Base-by-base conservation (phyloP, 2,797 vertebrate genomes). In the Chaetodon trifasciatus region DNA sequence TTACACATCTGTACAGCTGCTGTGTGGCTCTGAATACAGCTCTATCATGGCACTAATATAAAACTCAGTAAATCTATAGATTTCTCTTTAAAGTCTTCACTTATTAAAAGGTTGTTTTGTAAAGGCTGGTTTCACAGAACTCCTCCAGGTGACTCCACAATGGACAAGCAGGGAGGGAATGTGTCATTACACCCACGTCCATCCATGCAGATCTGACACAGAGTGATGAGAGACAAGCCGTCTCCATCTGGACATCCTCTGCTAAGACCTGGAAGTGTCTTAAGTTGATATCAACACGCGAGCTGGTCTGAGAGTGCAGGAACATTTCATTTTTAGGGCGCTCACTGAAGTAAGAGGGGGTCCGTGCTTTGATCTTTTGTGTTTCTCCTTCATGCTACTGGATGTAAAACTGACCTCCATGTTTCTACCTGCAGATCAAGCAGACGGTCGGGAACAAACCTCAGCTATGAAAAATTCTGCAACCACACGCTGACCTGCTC, bases 1-100 rank as follows among this genome's bases (percentile, higher is more conserved):
- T 82, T 83, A 89, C 74, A 89, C 82, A 74, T 79, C 55, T 91
- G 79, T 89, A 91, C 88, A 90, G 85, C 76, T 35, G 46, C 69
- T 15, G 42, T 52, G 80, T 65, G 83, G 82, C 84, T 87, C 73
- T 84, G 73, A 56, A 78, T 67, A 76, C 78, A 90, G 86, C 69
- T 85, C 79, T 71, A 70, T 65, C 81, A 88, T 91, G 90, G 89
- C 93, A 92, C 92, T 64, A 74, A 81, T 88, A 86, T 52, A 88
- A 91, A 90, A 89, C 65, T 82, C 76, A 68, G 74, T 74, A 81
- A 70, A 86, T 88, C 78, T 89, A 81, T 72, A 89, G 71, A 78
- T 88, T 39, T 86, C 67, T 74, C 60, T 81, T 58, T 78, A 70
- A 83, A 81, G 74, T 76, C 74, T 76, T 71, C 28, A 19, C 70